Percentiles rank a stretch among this genome's conserved stretches.
Conservation (phyloP, 2,888 invertebrate genomes). For the Bombylius discolor region DNA sequence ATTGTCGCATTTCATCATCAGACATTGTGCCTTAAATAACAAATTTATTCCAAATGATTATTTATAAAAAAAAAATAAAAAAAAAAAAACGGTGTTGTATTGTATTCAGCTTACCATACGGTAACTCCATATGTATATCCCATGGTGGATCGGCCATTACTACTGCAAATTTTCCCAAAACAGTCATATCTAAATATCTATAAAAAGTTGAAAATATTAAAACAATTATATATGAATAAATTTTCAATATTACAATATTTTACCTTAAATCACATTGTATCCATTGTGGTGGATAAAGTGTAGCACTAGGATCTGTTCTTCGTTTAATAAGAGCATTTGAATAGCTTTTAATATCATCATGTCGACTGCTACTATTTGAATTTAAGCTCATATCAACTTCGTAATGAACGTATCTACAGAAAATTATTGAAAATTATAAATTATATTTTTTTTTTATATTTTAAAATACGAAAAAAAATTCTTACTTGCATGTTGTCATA, state of each 20-base stretch:
- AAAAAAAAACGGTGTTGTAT: background rate
- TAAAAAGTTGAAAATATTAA: background rate
- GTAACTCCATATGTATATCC: slow-evolving; percentile 99
- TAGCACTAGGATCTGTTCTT: slow-evolving; percentile 39
- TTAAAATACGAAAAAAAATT: background rate
- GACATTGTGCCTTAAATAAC: slow-evolving; percentile 63
- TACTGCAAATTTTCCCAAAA: slow-evolving; percentile 84
- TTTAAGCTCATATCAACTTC: slow-evolving; percentile 66
- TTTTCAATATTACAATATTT: slow-evolving; percentile 43
- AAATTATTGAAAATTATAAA: background rate
- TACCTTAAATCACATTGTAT: slow-evolving; percentile 91
- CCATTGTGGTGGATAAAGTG: slow-evolving; percentile 86
- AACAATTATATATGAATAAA: too few species aligned
- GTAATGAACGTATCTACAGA: slow-evolving; percentile 80
- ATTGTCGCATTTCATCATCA: slow-evolving; percentile 93
- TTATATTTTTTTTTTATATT: background rate
- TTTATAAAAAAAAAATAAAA: background rate
- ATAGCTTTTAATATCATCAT: slow-evolving; percentile 10
- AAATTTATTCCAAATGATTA: background rate
- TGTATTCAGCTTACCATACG: slow-evolving; percentile 53
- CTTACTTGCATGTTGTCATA: slow-evolving; percentile 93
- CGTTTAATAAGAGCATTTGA: slow-evolving; percentile 21
- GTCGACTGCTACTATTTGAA: slow-evolving; percentile 26
- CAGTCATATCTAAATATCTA: slow-evolving; percentile 33
- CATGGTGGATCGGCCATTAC: slow-evolving; percentile 99